These are phyloP conservation scores for Australoheros facetus DNA, from an alignment of 2,797 vertebrate species.

Conservation along the genomic window DNA sequence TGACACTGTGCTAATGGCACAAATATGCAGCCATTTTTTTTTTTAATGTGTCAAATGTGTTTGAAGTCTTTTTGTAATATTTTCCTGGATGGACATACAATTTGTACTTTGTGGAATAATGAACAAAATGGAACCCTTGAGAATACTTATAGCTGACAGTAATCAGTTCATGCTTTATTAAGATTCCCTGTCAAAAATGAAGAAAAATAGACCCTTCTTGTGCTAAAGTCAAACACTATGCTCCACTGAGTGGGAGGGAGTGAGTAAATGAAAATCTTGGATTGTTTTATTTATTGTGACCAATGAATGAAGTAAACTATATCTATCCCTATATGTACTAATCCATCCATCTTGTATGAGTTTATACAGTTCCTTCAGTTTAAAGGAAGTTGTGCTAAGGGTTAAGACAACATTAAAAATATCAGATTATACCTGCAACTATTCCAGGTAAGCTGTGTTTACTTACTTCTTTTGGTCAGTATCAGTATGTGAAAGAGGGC, in stretches of 20 bases:
- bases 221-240: constrained; percentile 1
- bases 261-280: not conserved
- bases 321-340: not conserved
- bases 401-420: too few relatives aligned
- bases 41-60: not conserved
- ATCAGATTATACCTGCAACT: not conserved
- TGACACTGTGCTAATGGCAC: constrained; percentile 28
- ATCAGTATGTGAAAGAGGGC: constrained; percentile 7
- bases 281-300: constrained; percentile 2
- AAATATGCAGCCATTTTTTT: constrained; percentile 13
- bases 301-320: constrained; percentile 1
- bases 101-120: constrained; percentile 34
- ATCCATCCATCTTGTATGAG: not conserved
- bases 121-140: not conserved
- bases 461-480: constrained; percentile 60
- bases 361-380: not conserved
- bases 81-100: constrained; percentile 45
- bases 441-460: not conserved
- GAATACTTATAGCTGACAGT: not conserved
- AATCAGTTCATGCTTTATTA: not conserved
- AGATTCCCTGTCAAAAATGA: constrained; percentile 16
- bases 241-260: not conserved
- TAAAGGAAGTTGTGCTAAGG: not conserved
- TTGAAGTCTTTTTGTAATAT: constrained; percentile 36
- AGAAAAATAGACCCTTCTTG: constrained; percentile 2